Evolutionary conservation across 2,888 invertebrate genomes (phyloP), one percentile per base, ranked within the genome.

Genomic region (Margaritifera margaritifera): DNA sequence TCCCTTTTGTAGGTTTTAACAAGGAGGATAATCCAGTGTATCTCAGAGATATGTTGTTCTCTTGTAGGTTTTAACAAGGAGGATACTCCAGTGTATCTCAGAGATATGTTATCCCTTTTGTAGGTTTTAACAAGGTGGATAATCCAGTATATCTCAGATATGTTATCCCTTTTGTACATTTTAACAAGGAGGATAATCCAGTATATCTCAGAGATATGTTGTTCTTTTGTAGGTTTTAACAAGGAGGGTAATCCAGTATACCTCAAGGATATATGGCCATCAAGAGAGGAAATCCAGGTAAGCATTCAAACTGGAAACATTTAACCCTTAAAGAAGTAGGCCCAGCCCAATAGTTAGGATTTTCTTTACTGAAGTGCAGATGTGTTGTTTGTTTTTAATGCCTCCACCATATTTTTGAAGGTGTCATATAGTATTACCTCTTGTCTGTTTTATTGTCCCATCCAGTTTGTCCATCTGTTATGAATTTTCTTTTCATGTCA

Each of bases 201-300:
- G 50, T 25, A 22, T 22, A 15, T 20, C 42, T 42, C 42, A 42
- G 11, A n/a, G 42, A 42, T 59, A n/a, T 62, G 22, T 61, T 20
- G 53, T 51, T 60, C 19, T 53, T 63, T 59, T 69, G 2, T 71
- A 89, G 88, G 87, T 60, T 79, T 91, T 3, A 92, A 93, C 68
- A 80, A 91, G 0, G 94, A 95, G 79, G 97, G 96, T 0, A 92
- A 92, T 55, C 90, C 92, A 0, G 93, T 99, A n/a, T 98, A 92
- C 91, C 92, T 99, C 27, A 91, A 93, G 0, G 98, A 99, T 86
- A 96, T 99, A 85, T 99, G 99, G 99, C 99, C 99, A 0, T 94
- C 95, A 0, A 92, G 98, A 18, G 90, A 93, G 0, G 96, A 98
- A 88, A 97, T 99, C 72, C 97, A 97, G 77, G 92, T 83, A 54